Base-by-base conservation (phyloP, 2,113 vertebrate species). In the Nothobranchius furzeri region DNA sequence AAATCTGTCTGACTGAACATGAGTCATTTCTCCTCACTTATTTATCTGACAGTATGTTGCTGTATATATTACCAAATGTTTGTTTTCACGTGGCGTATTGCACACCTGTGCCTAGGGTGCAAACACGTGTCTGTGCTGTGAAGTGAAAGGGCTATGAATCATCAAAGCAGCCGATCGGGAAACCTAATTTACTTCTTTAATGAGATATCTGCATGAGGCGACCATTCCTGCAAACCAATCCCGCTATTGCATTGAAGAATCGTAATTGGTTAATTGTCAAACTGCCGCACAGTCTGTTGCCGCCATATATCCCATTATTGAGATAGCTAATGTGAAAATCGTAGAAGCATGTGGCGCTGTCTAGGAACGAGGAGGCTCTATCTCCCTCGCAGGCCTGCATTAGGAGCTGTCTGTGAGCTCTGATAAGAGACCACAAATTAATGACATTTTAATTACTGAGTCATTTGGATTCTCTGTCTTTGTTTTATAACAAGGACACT, bases 401-500 rank as follows among this genome's bases (percentile, higher is more conserved):
- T 88, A 84, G 83, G 79, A 76, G 73, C 81, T 83, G 81, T 85
- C 83, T 92, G 80, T 63, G 73, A 71, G 78, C 70, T 83, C 75
- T 85, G 86, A 90, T 92, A 90, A 91, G 83, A 73, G 64, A 61
- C 56, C 68, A 74, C 73, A 68, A 83, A 87, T 84, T 84, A 89
- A 91, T 90, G 85, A 84, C 76, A 79, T 88, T 89, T 90, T 90
- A 90, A 92, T 90, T 85, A 87, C 80, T 30, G 67, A 70, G 64
- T 68, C 76, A 78, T 85, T 90, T 85, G 78, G 67, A 82, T 70
- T 76, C 56, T 78, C 61, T 79, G 68, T 52, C 64, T 88, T 87
- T 87, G 77, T 88, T 82, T 80, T 78, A 65, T 60, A 83, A 75
- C 74, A 81, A 80, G 77, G 78, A 49, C 55, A 69, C 58, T 72